Evolutionary conservation across 92 coral and sea anemone genomes (phyloP).

Genomic region (Phymanthus crucifer): DNA sequence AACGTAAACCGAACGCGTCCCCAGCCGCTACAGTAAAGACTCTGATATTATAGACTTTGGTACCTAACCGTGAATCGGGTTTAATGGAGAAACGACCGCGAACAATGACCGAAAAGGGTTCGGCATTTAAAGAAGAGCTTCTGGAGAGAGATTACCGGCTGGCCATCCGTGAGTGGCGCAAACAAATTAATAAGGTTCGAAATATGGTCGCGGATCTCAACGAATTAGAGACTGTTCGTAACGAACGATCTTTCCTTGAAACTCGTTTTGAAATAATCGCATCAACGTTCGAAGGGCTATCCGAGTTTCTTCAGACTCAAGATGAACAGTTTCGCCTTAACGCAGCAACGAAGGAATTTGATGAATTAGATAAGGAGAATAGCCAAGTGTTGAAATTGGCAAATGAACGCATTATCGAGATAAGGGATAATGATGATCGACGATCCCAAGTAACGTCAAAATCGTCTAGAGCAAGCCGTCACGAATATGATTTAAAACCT

Average conservation of each 20-base stretch:
- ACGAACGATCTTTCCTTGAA: conserved; percentile 15
- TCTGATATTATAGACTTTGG: background rate
- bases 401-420: conserved; percentile 3
- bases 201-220: conserved; percentile 16
- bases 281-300: conserved; percentile 14
- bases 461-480: conserved; percentile 1
- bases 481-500: background rate
- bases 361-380: conserved; percentile 15
- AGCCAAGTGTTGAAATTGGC: conserved; percentile 1
- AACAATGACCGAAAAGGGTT: conserved; percentile 17
- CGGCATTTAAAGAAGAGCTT: conserved; percentile 5
- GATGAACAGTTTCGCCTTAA: conserved; percentile 1
- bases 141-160: conserved; percentile 15
- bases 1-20: too few species aligned
- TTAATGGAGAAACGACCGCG: background rate
- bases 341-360: conserved; percentile 12
- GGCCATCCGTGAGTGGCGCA: conserved; percentile 8
- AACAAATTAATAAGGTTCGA: conserved; percentile 5
- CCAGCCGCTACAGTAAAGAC: conserved; percentile 17
- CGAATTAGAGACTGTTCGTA: conserved; percentile 7
- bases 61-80: background rate
- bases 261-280: conserved; percentile 20
- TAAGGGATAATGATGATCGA: conserved; percentile 8
- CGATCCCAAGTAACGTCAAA: conserved; percentile 5
- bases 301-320: conserved; percentile 10